phyloP scores from a whole-genome alignment of 92 coral and sea anemone genomes.

The Palythoa heliodiscus region DNA sequence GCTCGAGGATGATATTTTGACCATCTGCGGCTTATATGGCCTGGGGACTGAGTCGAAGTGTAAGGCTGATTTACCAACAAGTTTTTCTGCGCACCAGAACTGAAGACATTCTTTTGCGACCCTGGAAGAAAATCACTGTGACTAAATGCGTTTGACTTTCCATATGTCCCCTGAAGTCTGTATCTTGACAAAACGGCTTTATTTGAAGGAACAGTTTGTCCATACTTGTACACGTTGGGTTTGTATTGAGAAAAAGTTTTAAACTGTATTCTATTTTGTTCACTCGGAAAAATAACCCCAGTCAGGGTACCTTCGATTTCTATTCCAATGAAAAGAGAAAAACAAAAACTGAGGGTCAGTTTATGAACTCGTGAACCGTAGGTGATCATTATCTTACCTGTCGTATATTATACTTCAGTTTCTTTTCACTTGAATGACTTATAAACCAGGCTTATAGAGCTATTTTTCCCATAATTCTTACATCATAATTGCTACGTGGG shows the following conservation, averaged over 20 bases:
- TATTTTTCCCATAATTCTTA: constrained; percentile 14
- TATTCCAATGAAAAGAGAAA: constrained; percentile 2
- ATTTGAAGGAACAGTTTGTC: neutral
- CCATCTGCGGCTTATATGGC: neutral
- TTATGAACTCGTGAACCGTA: neutral
- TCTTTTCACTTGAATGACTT: neutral
- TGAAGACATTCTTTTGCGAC: neutral
- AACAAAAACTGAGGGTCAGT: neutral
- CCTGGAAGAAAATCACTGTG: neutral
- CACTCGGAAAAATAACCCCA: neutral
- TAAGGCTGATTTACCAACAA: neutral
- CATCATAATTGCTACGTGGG: neutral
- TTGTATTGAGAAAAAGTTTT: neutral
- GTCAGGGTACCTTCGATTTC: neutral
- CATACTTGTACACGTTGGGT: neutral
- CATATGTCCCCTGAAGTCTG: neutral
- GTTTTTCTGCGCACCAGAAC: neutral
- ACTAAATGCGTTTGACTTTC: neutral
- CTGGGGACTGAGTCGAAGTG: neutral
- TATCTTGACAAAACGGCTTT: neutral
- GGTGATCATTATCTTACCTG: neutral
- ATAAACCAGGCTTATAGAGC: neutral
- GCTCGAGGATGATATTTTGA: neutral
- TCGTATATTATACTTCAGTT: neutral
- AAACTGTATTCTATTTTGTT: neutral